phyloP scores from a whole-genome alignment of 2,113 vertebrate genomes.

The Poeciliopsis retropinna region DNA sequence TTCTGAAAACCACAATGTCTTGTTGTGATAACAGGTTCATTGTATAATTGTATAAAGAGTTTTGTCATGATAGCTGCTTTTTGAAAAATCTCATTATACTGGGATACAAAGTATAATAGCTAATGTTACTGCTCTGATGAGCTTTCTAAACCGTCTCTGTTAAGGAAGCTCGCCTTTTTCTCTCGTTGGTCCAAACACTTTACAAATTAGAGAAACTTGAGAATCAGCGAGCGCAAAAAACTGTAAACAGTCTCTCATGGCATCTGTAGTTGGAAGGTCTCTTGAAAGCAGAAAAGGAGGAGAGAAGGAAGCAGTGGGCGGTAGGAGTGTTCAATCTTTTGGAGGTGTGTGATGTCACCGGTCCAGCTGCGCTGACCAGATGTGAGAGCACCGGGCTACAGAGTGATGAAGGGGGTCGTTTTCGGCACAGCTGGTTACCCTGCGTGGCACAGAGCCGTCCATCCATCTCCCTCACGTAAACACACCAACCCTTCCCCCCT shows the following conservation, averaged over 20 bases:
- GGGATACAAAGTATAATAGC: no score
- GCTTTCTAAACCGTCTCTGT: no score
- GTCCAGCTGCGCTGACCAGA: slow-evolving; percentile 36
- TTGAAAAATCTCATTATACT: no score
- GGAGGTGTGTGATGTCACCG: neutral
- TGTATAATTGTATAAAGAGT: no score
- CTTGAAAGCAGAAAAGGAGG: neutral
- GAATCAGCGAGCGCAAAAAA: neutral
- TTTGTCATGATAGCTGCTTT: no score
- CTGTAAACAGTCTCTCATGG: neutral
- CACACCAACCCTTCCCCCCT: slow-evolving; percentile 3
- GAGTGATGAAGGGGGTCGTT: slow-evolving; percentile 36
- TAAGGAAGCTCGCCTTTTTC: neutral
- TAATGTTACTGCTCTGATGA: neutral
- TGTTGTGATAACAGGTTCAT: no score
- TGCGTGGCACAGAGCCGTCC: slow-evolving; percentile 29
- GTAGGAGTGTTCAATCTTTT: neutral
- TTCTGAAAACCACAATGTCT: no score
- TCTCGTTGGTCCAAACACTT: neutral
- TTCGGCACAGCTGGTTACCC: slow-evolving; percentile 43
- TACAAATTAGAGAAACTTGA: neutral
- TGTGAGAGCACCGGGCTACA: slow-evolving; percentile 24
- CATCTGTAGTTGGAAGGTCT: neutral
- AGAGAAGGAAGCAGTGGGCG: neutral
- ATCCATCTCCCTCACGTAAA: neutral